These are phyloP conservation scores for Chrysaora quinquecirrha DNA, from an alignment of 30 jellyfish, hydroid and myxozoan genomes.

Conservation along the genomic window DNA sequence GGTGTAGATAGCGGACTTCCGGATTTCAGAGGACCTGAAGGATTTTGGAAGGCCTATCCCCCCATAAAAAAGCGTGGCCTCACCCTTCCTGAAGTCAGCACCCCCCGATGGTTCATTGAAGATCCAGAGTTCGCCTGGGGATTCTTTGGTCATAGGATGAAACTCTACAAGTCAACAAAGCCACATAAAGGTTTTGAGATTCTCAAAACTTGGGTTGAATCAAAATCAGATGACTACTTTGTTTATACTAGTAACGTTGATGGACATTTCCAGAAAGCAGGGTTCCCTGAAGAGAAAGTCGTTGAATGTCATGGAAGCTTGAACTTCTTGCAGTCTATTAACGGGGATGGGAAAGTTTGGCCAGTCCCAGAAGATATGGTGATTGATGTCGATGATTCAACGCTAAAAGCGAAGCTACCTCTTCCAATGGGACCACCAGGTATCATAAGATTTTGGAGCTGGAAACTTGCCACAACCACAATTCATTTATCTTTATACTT, in stretches of 20 bases:
- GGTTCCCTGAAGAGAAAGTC: constrained; percentile 58
- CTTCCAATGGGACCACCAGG: constrained; percentile 92
- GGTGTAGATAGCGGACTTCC: constrained; percentile 94
- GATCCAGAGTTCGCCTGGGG: constrained; percentile 92
- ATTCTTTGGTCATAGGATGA: constrained; percentile 74
- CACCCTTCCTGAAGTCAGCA: constrained; percentile 73
- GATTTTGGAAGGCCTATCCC: constrained; percentile 89
- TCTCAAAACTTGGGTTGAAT: constrained; percentile 57
- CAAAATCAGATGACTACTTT: constrained; percentile 50
- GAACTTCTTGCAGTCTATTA: constrained; percentile 28
- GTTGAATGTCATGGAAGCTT: constrained; percentile 81
- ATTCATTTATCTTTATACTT: too few relatives aligned
- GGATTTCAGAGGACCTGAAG: constrained; percentile 88
- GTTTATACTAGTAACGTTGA: constrained; percentile 84
- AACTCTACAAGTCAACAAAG: constrained; percentile 46
- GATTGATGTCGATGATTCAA: constrained; percentile 45
- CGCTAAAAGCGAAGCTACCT: constrained; percentile 54
- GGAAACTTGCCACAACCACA: too few relatives aligned
- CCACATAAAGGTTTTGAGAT: constrained; percentile 84
- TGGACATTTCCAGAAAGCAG: constrained; percentile 85
- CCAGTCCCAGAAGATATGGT: constrained; percentile 49
- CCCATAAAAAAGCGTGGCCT: constrained; percentile 69
- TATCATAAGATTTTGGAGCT: too few relatives aligned
- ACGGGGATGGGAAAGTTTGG: constrained; percentile 64
- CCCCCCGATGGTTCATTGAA: constrained; percentile 72